Conservation (phyloP, 2,113 vertebrate genomes). For the Saguinus imperator region DNA sequence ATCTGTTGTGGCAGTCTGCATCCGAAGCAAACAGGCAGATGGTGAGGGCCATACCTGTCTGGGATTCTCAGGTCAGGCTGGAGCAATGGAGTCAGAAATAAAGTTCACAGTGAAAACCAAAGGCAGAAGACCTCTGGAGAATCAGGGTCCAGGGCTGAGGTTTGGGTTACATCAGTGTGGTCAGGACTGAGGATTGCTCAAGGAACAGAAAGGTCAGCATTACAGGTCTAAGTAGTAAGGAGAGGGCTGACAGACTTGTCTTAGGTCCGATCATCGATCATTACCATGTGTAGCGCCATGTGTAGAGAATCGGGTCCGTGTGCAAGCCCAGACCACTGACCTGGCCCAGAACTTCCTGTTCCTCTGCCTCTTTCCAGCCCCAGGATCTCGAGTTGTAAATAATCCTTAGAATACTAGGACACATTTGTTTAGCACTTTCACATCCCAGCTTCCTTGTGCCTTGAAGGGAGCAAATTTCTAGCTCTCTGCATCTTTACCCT, state of each 20-base stretch:
- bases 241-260: background rate
- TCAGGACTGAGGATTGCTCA: background rate
- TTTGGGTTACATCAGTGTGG: background rate
- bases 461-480: background rate
- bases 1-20: background rate
- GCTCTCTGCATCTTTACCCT: background rate
- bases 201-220: background rate
- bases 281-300: background rate
- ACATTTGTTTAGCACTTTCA: background rate
- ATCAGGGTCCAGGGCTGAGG: background rate
- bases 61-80: background rate
- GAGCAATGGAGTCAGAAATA: background rate
- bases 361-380: background rate
- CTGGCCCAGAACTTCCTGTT: background rate
- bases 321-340: background rate
- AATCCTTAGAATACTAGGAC: background rate
- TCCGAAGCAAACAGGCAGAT: background rate
- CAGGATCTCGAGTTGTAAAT: background rate
- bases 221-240: background rate
- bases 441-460: background rate
- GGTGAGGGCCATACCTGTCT: background rate
- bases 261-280: background rate
- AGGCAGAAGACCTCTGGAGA: background rate
- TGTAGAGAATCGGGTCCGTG: background rate
- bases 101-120: conserved; percentile 14